phyloP scores from a whole-genome alignment of 2,113 vertebrate species.

The Pagrus major region DNA sequence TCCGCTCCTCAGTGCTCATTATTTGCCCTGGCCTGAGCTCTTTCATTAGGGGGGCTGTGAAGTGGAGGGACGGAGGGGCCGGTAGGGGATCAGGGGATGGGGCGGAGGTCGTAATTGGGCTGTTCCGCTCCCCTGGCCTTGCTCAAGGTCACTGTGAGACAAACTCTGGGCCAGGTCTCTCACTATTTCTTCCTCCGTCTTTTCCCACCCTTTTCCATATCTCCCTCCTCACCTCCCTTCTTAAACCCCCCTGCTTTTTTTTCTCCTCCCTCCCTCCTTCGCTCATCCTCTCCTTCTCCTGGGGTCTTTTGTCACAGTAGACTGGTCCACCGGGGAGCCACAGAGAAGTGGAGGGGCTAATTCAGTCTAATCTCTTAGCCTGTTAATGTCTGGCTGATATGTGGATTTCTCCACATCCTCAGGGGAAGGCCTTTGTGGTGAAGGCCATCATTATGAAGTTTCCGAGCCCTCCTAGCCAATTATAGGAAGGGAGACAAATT shows the following conservation, averaged over 20 bases:
- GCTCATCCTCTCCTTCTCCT: conserved; percentile 66
- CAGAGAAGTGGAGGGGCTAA: conserved; percentile 78
- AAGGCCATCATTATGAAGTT: conserved; percentile 82
- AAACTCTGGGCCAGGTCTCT: conserved; percentile 65
- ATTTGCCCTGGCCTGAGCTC: conserved; percentile 75
- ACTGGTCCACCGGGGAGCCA: conserved; percentile 66
- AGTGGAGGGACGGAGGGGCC: conserved; percentile 67
- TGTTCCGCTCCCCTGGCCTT: conserved; percentile 77
- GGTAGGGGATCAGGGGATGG: conserved; percentile 71
- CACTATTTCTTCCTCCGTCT: conserved; percentile 35
- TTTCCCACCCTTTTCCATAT: conserved; percentile 24
- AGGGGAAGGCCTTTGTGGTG: conserved; percentile 79
- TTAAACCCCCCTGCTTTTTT: conserved; percentile 36
- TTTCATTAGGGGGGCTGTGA: conserved; percentile 78
- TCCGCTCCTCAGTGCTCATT: conserved; percentile 72
- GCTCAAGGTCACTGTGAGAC: conserved; percentile 80
- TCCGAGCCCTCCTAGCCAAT: conserved; percentile 80
- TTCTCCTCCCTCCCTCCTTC: conserved; percentile 24
- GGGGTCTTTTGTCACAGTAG: conserved; percentile 77
- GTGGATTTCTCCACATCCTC: conserved; percentile 79
- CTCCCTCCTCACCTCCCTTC: conserved; percentile 27
- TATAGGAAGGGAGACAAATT: conserved; percentile 76
- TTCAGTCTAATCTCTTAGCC: conserved; percentile 83
- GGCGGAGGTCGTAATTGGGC: conserved; percentile 82
- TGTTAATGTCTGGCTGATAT: conserved; percentile 82